Evolutionary conservation across 2,888 invertebrate species (phyloP), one percentile per base, ranked within the genome.

Genomic region (Drosophila incognita): DNA sequence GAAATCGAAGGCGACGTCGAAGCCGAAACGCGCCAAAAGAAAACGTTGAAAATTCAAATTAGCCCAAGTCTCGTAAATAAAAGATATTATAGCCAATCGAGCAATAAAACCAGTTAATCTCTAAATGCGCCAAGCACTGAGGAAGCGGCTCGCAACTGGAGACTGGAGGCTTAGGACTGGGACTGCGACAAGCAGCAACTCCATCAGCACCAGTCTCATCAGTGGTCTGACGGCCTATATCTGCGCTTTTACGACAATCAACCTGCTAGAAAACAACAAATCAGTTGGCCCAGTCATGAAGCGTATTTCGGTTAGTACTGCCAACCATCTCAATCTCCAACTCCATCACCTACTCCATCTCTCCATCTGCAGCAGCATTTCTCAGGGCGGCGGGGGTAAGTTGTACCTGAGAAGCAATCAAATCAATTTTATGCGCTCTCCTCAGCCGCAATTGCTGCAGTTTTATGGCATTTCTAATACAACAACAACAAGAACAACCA

Each of bases 11-110:
- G 29, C 64, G 49, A 68, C 40, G 76, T 36, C 60, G 57, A 60
- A 53, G 64, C 58, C 48, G 71, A 72, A 80, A 73, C 74, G 79
- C 82, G 76, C 72, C 80, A 73, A 90, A 90, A 90, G 88, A 88
- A 90, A 90, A 91, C 90, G 91, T 88, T 89, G 82, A 83, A 92
- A 91, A 92, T 92, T 91, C 86, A 91, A 91, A 91, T 91, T 91
- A 91, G 92, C 90, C 82, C 82, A 80, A 87, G 82, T 82, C 89
- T 92, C 91, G 91, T 91, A 92, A 92, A 91, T 91, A 90, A 91
- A 87, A 90, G 86, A 90, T 92, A 92, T 92, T 90, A 90, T 86
- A 78, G 91, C 82, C 91, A 89, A 90, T 90, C 87, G 81, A 77
- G 83, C 79, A 87, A 87, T 90, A 91, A 89, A 89, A 89, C 86